phyloP scores from a whole-genome alignment of 2,113 vertebrate species.

The Oriolus oriolus region DNA sequence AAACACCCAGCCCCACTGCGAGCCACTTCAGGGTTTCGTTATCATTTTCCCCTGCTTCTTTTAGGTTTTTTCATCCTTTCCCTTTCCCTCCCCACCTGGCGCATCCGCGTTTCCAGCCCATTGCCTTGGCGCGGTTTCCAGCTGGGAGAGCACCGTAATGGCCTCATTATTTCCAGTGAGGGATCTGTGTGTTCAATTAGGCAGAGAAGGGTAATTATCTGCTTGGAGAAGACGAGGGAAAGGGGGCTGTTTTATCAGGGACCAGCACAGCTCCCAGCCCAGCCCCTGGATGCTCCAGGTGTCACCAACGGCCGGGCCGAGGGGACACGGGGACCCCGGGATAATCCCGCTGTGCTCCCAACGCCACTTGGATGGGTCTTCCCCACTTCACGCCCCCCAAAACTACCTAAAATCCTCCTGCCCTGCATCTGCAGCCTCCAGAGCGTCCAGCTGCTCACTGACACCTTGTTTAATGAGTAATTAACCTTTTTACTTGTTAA shows the following conservation, averaged over 20 bases:
- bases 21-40: not conserved
- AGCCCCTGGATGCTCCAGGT: not conserved
- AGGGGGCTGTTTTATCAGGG: not conserved
- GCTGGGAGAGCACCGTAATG: constrained; percentile 28
- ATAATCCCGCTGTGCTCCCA: not conserved
- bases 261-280: not conserved
- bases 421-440: not conserved
- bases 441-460: not conserved
- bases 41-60: not conserved
- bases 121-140: not conserved
- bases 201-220: constrained; percentile 64
- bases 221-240: constrained; percentile 7
- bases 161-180: constrained; percentile 61
- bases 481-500: not conserved
- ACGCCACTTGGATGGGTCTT: not conserved
- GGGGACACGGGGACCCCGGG: accelerated
- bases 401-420: not conserved
- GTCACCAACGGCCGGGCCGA: accelerated
- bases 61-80: not conserved
- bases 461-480: not conserved
- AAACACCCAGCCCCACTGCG: not conserved
- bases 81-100: not conserved
- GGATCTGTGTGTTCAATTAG: constrained; percentile 52
- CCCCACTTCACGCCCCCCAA: not conserved
- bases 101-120: not conserved